A percentile compares a stretch with the other conserved stretches of the same genome.
Evolutionary conservation across 2,113 vertebrate species (phyloP).

Genomic region (Tachysurus vachellii): DNA sequence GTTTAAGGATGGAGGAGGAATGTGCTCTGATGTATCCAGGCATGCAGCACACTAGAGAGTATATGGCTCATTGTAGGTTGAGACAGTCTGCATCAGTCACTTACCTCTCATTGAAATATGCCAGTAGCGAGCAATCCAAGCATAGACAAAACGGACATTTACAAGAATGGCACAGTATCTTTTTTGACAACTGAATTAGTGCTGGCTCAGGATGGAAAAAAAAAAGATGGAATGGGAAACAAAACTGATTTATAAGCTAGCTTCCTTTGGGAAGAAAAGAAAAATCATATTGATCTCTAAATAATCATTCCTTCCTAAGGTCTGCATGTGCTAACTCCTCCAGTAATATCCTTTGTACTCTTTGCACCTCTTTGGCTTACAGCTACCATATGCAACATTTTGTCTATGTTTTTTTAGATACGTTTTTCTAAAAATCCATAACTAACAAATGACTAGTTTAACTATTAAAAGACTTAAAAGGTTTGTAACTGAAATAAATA

Average conservation of each 20-base stretch:
- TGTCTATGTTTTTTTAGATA: background rate
- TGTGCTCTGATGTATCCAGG: background rate
- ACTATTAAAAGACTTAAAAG: background rate
- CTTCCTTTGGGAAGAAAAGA: background rate
- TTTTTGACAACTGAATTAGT: background rate
- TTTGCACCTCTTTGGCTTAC: background rate
- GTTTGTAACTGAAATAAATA: background rate
- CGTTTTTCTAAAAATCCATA: background rate
- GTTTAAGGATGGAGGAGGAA: background rate
- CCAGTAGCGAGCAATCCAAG: background rate
- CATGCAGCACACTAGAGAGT: background rate
- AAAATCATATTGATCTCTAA: background rate
- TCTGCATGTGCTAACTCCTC: background rate
- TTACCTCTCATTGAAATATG: conserved; percentile 1
- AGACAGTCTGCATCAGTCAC: background rate
- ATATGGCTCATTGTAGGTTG: background rate
- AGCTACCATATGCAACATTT: background rate
- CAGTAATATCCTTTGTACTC: background rate
- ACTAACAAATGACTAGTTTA: background rate
- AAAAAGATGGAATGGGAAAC: background rate
- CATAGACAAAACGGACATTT: background rate
- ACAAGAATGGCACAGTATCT: background rate
- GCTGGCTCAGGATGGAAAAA: background rate
- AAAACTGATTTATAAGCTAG: background rate
- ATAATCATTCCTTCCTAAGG: background rate